Evolutionary conservation across 2,888 invertebrate species (phyloP).

Genomic region (Galeopsomyia nigrocyanea): DNA sequence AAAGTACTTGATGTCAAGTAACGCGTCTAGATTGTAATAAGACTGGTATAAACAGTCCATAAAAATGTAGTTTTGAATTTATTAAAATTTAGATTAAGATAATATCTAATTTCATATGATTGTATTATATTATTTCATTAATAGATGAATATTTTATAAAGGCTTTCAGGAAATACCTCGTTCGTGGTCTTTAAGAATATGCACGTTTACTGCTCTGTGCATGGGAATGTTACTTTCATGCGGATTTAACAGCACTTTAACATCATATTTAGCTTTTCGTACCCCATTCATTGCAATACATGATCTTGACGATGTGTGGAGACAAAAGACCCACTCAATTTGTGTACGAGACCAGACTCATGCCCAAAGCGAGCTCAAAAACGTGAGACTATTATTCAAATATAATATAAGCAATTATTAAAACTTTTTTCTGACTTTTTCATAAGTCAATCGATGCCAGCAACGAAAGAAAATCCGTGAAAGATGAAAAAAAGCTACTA

Average conservation of each 20-base stretch:
- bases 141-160: slow-evolving; percentile 26
- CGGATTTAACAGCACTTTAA: slow-evolving; percentile 61
- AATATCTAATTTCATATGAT: too few species aligned
- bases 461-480: slow-evolving; percentile 15
- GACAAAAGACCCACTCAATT: slow-evolving; percentile 62
- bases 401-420: background rate
- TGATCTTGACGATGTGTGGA: slow-evolving; percentile 64
- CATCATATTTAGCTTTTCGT: slow-evolving; percentile 66
- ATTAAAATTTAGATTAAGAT: too few species aligned
- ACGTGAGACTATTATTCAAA: background rate
- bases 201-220: slow-evolving; percentile 52
- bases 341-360: slow-evolving; percentile 68
- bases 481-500: slow-evolving; percentile 58
- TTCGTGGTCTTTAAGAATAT: slow-evolving; percentile 56
- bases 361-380: slow-evolving; percentile 63
- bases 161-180: slow-evolving; percentile 55
- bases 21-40: too few species aligned
- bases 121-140: background rate
- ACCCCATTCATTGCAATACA: slow-evolving; percentile 63
- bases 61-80: too few species aligned
- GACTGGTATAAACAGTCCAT: too few species aligned
- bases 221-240: slow-evolving; percentile 58
- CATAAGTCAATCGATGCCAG: background rate
- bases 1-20: too few species aligned
- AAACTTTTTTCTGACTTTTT: background rate